phyloP scores from a whole-genome alignment of 2,113 vertebrate genomes.

The Engraulis encrasicolus region DNA sequence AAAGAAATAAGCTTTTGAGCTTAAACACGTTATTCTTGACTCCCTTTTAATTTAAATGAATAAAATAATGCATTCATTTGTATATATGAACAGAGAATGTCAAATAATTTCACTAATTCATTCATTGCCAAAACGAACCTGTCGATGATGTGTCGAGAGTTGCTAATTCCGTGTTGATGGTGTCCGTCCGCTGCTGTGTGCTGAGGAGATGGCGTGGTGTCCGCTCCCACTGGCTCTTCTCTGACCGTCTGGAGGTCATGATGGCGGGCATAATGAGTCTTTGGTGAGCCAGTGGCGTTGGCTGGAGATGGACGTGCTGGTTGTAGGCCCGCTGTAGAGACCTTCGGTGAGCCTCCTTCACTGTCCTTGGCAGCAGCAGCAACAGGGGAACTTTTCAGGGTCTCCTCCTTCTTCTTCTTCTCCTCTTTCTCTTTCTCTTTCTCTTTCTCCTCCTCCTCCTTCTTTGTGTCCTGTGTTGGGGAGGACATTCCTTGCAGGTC shows the following conservation, averaged over 20 bases:
- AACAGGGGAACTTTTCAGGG: constrained; percentile 3
- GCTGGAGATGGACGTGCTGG: not conserved
- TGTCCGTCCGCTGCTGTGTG: constrained; percentile 42
- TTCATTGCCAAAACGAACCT: no score
- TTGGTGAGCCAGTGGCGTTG: not conserved
- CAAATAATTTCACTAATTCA: no score
- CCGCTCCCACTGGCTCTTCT: constrained; percentile 34
- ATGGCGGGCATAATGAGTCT: not conserved
- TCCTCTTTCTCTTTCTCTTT: constrained; percentile 53
- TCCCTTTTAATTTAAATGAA: no score
- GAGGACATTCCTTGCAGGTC: constrained; percentile 70
- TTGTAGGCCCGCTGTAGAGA: not conserved
- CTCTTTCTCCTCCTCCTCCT: constrained; percentile 11
- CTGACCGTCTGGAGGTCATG: constrained; percentile 21
- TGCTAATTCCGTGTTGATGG: constrained; percentile 8
- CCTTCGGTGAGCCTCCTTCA: not conserved
- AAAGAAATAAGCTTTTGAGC: no score
- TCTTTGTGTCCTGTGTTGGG: constrained; percentile 1
- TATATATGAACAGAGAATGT: no score
- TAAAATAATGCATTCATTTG: no score
- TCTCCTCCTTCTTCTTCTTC: constrained; percentile 51
- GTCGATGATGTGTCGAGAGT: constrained; percentile 33
- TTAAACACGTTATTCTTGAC: no score
- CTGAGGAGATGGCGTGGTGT: not conserved
- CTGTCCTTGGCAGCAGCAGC: not conserved